These are phyloP conservation scores for Patagioenas fasciata DNA, from an alignment of 2,113 vertebrate genomes.

Conservation along the genomic window DNA sequence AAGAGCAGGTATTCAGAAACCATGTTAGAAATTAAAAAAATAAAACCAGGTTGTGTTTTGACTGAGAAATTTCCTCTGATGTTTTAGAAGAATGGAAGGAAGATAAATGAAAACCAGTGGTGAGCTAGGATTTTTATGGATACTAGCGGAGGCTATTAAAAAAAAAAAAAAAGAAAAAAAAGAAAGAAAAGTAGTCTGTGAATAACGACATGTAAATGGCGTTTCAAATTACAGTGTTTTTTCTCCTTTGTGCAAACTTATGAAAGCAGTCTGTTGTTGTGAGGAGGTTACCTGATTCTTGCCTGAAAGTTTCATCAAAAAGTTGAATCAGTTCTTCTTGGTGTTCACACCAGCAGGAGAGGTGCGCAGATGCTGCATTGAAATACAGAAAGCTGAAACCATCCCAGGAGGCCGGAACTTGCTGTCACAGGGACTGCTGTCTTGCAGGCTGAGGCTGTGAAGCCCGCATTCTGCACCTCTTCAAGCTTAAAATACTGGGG, in stretches of 20 bases:
- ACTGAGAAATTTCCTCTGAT: not conserved
- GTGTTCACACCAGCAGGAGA: not conserved
- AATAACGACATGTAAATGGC: not conserved
- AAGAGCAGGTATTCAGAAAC: conserved; percentile 66
- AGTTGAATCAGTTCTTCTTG: not conserved
- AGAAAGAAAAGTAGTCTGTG: not conserved
- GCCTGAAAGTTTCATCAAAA: not conserved
- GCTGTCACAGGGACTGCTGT: not conserved
- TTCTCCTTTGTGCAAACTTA: not conserved
- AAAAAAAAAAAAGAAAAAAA: not conserved
- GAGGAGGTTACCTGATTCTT: not conserved
- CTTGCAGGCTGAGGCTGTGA: not conserved
- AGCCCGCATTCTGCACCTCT: not conserved
- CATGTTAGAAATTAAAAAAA: not conserved
- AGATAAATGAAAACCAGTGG: not conserved
- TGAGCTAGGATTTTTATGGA: not conserved
- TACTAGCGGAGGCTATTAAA: not conserved
- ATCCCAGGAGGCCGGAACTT: not conserved
- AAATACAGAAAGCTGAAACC: not conserved
- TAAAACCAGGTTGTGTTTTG: conserved; percentile 10
- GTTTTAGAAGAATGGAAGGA: not conserved
- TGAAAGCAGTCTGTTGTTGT: not conserved
- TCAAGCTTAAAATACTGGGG: not conserved
- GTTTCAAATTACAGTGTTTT: not conserved
- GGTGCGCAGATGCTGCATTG: not conserved